A percentile compares a stretch with the other conserved stretches of the same genome.
phyloP scores from a whole-genome alignment of 2,888 invertebrate genomes.

The Eristalinus aeneus region DNA sequence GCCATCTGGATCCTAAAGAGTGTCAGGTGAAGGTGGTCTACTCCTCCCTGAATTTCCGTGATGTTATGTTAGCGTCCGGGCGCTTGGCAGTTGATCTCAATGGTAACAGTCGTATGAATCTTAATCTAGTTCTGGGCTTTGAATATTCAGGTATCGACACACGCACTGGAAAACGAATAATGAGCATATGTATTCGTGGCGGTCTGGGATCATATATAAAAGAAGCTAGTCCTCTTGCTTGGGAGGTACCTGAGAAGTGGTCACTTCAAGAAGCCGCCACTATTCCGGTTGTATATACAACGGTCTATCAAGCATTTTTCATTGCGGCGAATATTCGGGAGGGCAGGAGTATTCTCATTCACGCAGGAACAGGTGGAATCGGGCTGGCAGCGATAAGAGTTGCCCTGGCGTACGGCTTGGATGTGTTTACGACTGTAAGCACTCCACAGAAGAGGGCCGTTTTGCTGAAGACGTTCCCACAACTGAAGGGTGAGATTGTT shows the following conservation, averaged over 20 bases:
- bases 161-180: conserved; percentile 83
- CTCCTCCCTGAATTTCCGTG: conserved; percentile 94
- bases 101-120: conserved; percentile 84
- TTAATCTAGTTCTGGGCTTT: conserved; percentile 86
- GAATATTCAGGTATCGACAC: conserved; percentile 84
- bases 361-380: conserved; percentile 86
- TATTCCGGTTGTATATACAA: conserved; percentile 89
- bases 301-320: conserved; percentile 83
- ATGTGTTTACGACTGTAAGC: conserved; percentile 87
- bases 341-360: conserved; percentile 81
- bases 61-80: conserved; percentile 96
- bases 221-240: conserved; percentile 78
- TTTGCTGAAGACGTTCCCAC: conserved; percentile 82
- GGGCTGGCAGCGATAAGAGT: conserved; percentile 90
- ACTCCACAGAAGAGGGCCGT: conserved; percentile 85
- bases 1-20: conserved; percentile 83
- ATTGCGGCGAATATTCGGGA: conserved; percentile 76
- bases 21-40: conserved; percentile 82
- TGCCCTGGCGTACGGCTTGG: conserved; percentile 84
- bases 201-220: conserved; percentile 82
- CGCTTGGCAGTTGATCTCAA: conserved; percentile 92
- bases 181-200: conserved; percentile 83
- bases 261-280: conserved; percentile 88
- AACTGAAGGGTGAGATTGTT: conserved; percentile 82
- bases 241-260: conserved; percentile 88